A percentile compares a stretch with the other conserved stretches of the same genome.
phyloP scores from a whole-genome alignment of 2,113 vertebrate genomes.

The Cranoglanis bouderius region DNA sequence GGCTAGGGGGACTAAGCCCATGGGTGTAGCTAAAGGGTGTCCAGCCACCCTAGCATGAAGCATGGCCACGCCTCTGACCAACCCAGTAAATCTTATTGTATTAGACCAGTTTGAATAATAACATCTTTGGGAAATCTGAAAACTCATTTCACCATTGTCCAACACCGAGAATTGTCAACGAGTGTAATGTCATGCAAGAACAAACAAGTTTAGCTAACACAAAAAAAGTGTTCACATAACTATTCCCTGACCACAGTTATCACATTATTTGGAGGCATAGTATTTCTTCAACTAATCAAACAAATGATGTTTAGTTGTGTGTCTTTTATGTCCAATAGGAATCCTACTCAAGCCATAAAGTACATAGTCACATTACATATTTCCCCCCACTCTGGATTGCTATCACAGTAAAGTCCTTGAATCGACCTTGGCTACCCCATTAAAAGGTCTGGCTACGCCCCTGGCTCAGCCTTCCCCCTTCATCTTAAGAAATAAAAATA shows the following conservation, averaged over 20 bases:
- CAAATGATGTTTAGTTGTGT: not conserved
- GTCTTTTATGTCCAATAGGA: not conserved
- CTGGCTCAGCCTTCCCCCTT: not conserved
- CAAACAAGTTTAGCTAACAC: not conserved
- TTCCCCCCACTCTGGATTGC: not conserved
- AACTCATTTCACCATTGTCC: not conserved
- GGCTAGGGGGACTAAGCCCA: not conserved
- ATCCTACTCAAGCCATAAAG: not conserved
- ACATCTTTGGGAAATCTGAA: not conserved
- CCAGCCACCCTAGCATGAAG: not conserved
- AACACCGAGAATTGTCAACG: not conserved
- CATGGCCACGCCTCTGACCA: not conserved
- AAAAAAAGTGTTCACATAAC: not conserved
- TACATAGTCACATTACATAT: not conserved
- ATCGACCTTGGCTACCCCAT: not conserved
- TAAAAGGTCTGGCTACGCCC: not conserved
- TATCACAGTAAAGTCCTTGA: not conserved
- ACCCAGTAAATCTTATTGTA: not conserved
- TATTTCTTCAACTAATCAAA: not conserved
- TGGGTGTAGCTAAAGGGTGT: not conserved
- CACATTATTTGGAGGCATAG: not conserved
- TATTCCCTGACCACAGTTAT: not conserved
- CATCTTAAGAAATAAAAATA: not conserved
- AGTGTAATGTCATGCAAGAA: not conserved
- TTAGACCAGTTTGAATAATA: not conserved